Conservation (phyloP, 2,113 vertebrate genomes). For the Eulacestoma nigropectus region DNA sequence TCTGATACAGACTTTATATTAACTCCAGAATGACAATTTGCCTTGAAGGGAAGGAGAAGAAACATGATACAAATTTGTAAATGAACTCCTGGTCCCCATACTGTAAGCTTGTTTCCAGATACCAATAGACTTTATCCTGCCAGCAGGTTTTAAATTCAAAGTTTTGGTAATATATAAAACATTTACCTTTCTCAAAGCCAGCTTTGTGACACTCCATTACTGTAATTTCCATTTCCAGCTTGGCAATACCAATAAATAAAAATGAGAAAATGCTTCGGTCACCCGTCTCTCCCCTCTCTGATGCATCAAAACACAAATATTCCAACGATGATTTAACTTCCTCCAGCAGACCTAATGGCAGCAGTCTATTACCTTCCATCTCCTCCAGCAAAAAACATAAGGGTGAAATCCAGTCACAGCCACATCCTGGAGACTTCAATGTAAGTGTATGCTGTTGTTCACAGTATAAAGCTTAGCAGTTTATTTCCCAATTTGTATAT, state of each 20-base stretch:
- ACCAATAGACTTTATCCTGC: slow-evolving; percentile 22
- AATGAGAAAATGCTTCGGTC: slow-evolving; percentile 84
- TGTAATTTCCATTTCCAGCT: slow-evolving; percentile 75
- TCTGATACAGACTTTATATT: slow-evolving; percentile 26
- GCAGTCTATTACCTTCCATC: slow-evolving; percentile 60
- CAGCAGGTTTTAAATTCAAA: slow-evolving; percentile 59
- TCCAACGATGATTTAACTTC: slow-evolving; percentile 74
- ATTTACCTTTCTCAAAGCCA: slow-evolving; percentile 53
- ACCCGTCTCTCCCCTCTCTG: slow-evolving; percentile 83
- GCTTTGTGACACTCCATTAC: slow-evolving; percentile 63
- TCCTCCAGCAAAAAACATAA: slow-evolving; percentile 75
- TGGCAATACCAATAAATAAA: slow-evolving; percentile 81
- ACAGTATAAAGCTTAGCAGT: neutral
- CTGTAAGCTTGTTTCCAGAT: slow-evolving; percentile 50
- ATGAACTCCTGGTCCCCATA: slow-evolving; percentile 32
- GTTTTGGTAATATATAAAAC: slow-evolving; percentile 59
- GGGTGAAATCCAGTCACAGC: slow-evolving; percentile 66
- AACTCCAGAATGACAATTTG: slow-evolving; percentile 46
- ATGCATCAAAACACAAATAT: slow-evolving; percentile 77
- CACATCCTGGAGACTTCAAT: slow-evolving; percentile 65
- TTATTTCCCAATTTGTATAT: neutral
- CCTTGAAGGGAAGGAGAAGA: slow-evolving; percentile 31
- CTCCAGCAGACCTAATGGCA: slow-evolving; percentile 66
- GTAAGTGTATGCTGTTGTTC: slow-evolving; percentile 58
- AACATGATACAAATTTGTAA: slow-evolving; percentile 49